Percentiles rank a stretch among this genome's conserved stretches.
These are phyloP conservation scores for Brachionus calyciflorus DNA, from an alignment of 1,140 invertebrate species.

Conservation along the genomic window DNA sequence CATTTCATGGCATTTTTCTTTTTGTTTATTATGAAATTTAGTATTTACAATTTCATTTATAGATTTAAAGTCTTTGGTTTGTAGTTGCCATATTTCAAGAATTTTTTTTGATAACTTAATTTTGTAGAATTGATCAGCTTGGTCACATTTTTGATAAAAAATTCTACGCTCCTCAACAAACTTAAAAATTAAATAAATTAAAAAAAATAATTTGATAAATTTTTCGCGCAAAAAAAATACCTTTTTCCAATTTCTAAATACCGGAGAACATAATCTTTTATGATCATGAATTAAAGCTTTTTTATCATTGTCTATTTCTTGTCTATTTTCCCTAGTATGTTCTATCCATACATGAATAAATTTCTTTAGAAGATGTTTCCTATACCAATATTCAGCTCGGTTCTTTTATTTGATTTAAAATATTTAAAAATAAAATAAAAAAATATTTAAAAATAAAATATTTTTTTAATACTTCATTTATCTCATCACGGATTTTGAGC, in stretches of 20 bases:
- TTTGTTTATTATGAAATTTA: constrained; percentile 12
- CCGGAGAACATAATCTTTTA: constrained; percentile 14
- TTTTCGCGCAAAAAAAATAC: too few species aligned
- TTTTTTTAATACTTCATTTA: not conserved
- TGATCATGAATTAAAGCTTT: not conserved
- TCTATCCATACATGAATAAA: not conserved
- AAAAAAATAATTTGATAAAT: too few species aligned
- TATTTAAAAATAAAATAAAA: not conserved
- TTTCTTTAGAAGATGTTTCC: constrained; percentile 10
- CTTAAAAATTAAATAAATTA: not conserved
- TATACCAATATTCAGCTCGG: not conserved
- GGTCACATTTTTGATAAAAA: not conserved
- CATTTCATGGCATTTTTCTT: not conserved
- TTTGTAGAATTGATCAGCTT: not conserved
- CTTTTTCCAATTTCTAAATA: not conserved
- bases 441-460: not conserved
- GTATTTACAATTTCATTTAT: constrained; percentile 13
- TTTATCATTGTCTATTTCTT: constrained; percentile 2
- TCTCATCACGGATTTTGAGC: not conserved
- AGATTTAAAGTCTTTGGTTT: not conserved
- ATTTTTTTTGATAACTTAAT: not conserved
- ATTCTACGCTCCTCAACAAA: constrained; percentile 8
- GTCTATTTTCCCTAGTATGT: not conserved
- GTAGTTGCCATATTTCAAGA: not conserved
- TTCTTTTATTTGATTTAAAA: not conserved